Evolutionary conservation across 2,888 invertebrate genomes (phyloP), one percentile per base, ranked within the genome.

Genomic region (Drosophila paucipuncta): DNA sequence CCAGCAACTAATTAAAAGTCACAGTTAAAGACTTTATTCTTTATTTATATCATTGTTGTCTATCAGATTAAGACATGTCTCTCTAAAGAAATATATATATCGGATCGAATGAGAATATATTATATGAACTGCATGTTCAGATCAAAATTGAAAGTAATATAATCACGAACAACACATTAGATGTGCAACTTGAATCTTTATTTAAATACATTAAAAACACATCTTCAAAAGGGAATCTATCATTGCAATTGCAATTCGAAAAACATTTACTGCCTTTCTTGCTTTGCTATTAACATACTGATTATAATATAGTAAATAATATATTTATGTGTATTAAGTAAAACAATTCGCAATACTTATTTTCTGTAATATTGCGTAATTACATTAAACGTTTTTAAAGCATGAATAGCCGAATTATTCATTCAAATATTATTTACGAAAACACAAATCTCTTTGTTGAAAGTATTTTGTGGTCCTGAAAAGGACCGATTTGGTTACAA

Each of bases 401-500:
- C 11, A 11, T 22, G n/a, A 43, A 22, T 22, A 11, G 4, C 2
- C 5, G 10, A 11, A 31, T 18, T n/a, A 11, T n/a, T n/a, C 13
- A n/a, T 13, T 52, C 2, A n/a, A 22, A 53, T 31, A 53, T 30
- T 16, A 39, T 25, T 11, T 31, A 41, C 4, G 73, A 72, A 74
- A 68, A 58, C 18, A 11, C 4, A 31, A 64, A 62, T 59, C 61
- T 53, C 60, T n/a, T 39, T 74, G 18, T 41, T 31, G 11, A 18
- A 58, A 54, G 39, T 47, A 58, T 50, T 25, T 70, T 57, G 74
- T 68, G 68, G 74, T 73, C 75, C 74, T 75, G 74, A 75, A 73
- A 75, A 73, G 74, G 74, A 75, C 74, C 75, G 74, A 73, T 75
- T 73, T 73, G 59, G 52, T 49, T 59, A 11, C 33, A 54, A 22